These are phyloP conservation scores for Drosophila punjabiensis DNA, from an alignment of 1,140 invertebrate genomes.

Conservation along the genomic window DNA sequence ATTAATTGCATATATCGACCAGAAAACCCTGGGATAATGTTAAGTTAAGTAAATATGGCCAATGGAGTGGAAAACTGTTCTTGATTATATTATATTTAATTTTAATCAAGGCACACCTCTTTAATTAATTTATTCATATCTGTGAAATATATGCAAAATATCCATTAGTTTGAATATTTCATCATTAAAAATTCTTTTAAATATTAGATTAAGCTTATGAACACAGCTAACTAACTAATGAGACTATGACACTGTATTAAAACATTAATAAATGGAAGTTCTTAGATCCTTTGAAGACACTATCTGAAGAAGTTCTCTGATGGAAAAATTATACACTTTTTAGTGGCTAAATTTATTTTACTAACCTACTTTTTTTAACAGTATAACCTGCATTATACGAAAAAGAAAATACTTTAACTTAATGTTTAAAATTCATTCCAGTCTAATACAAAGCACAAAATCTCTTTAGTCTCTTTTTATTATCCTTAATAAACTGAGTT, in stretches of 20 bases:
- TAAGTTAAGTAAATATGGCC: not conserved
- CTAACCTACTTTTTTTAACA: too few relatives aligned
- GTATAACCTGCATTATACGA: too few relatives aligned
- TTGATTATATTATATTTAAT: not conserved
- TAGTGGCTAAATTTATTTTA: too few relatives aligned
- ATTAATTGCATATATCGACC: conserved; percentile 4
- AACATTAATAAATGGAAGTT: too few relatives aligned
- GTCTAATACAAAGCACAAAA: too few relatives aligned
- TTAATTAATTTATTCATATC: not conserved
- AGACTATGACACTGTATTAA: too few relatives aligned
- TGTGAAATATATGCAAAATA: not conserved
- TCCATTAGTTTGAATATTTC: not conserved
- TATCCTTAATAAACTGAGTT: conserved; percentile 17
- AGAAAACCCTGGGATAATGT: not conserved
- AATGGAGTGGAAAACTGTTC: not conserved
- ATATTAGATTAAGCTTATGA: not conserved
- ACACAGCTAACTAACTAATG: not conserved
- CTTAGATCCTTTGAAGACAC: too few relatives aligned
- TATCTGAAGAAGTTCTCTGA: too few relatives aligned
- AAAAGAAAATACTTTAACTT: too few relatives aligned
- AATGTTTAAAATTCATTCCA: too few relatives aligned
- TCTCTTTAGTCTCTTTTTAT: not conserved
- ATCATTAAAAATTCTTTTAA: not conserved
- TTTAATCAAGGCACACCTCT: too few relatives aligned
- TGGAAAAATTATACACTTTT: too few relatives aligned